Evolutionary conservation across 53 echinoderm and acorn worm genomes (phyloP), one percentile per base, ranked within the genome.

Genomic region (Crossaster papposus): DNA sequence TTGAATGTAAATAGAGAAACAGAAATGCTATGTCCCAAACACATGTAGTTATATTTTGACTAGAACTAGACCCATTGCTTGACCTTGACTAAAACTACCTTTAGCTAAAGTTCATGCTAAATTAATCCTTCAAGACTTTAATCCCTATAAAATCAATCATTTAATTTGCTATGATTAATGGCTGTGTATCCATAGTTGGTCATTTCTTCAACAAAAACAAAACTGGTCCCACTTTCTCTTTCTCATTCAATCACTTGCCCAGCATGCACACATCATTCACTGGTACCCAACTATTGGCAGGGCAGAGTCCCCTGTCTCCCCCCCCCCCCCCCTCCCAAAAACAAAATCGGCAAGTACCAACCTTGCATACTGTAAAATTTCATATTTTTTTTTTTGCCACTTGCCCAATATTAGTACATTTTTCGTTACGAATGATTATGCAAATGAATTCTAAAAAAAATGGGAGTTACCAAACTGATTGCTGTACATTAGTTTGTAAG

Each of bases 241-340:
- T 52, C 72, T 72, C 83, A 24, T 83, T 70, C 71, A 51, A 31
- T 55, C 87, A 76, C 87, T 75, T 33, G 76, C 63, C 76, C 54
- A 77, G 87, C 87, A 87, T 87, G 87, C 26, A 77, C 77, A 77
- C 77, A 24, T 77, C 74, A 72, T 73, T 87, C 63, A 76, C 82
- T 65, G 65, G 82, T 82, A 81, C 81, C 81, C 81, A 81, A 35
- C 36, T 36, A 35, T 33, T 36, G 34, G 74, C 18, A 10, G 18
- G 81, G 31, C 75, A 74, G 75, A 74, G 33, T 74, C 10, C 72
- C 72, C 36, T 11, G 11, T 4, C 1, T 2, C 36, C 17, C 75
- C 31, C 7, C 36, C 20, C 75, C 75, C 44, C 5, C 9, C 34
- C 2, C 75, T 35, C 36, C 32, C 35, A 13, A 17, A 22, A 35